These are phyloP conservation scores for Anticlea derivata DNA, from an alignment of 2,888 invertebrate species.

Conservation along the genomic window DNA sequence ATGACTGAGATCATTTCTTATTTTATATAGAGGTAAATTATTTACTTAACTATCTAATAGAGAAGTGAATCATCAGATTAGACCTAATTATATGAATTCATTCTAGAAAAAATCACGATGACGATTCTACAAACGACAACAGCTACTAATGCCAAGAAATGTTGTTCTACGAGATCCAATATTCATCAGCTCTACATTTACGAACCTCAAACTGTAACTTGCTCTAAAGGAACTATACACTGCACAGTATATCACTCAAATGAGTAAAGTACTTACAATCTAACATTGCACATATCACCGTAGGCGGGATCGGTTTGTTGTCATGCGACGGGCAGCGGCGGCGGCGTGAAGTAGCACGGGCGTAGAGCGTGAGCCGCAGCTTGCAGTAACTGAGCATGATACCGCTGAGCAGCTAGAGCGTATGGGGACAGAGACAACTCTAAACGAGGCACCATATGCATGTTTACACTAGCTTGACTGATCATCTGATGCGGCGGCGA, in stretches of 20 bases:
- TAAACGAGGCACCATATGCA: conserved; percentile 52
- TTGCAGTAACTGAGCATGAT: conserved; percentile 73
- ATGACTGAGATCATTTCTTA: conserved; percentile 26
- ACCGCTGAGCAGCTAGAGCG: conserved; percentile 72
- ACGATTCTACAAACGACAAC: neutral
- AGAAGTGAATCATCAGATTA: conserved; percentile 7
- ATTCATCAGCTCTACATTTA: conserved; percentile 6
- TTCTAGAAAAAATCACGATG: neutral
- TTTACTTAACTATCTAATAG: conserved; percentile 2
- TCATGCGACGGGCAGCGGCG: conserved; percentile 77
- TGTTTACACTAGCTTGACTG: conserved; percentile 32
- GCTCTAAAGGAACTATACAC: conserved; percentile 1
- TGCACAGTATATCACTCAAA: conserved; percentile 18
- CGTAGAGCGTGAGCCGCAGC: conserved; percentile 77
- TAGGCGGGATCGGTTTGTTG: conserved; percentile 57
- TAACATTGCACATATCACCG: conserved; percentile 76
- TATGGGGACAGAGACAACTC: conserved; percentile 64
- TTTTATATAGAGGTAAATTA: conserved; percentile 12
- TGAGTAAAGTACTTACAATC: conserved; percentile 73
- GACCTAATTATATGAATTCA: conserved; percentile 3
- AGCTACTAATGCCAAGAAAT: neutral
- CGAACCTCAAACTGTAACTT: neutral
- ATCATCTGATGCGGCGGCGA: conserved; percentile 65
- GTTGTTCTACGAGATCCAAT: neutral
- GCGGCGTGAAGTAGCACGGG: conserved; percentile 76